Conservation (phyloP, 2,797 vertebrate species). For the Clarias platycephalus region DNA sequence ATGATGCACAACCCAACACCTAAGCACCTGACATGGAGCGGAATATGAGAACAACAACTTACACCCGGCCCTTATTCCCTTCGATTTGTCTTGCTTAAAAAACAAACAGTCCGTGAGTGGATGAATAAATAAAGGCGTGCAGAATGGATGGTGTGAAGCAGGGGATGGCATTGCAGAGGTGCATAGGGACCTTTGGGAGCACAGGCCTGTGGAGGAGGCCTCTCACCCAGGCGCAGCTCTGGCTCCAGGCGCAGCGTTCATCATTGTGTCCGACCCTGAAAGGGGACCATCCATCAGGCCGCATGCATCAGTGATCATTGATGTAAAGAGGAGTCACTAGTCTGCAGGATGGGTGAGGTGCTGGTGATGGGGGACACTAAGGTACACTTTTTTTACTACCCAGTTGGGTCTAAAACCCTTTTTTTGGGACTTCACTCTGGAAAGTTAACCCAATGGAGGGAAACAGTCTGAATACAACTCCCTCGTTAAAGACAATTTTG, state of each 20-base stretch:
- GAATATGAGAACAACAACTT: conserved; percentile 71
- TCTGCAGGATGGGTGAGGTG: conserved; percentile 30
- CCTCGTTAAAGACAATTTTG: background rate
- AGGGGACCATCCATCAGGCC: conserved; percentile 77
- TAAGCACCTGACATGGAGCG: conserved; percentile 70
- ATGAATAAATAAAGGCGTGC: conserved; percentile 74
- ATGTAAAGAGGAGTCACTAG: conserved; percentile 52
- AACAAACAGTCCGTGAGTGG: conserved; percentile 73
- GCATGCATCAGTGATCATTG: conserved; percentile 67
- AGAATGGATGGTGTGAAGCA: conserved; percentile 64
- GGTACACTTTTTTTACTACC: conserved; percentile 13
- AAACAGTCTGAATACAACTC: background rate
- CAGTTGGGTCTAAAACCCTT: conserved; percentile 17
- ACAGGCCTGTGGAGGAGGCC: conserved; percentile 63
- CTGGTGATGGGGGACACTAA: conserved; percentile 44
- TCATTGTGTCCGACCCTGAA: conserved; percentile 78
- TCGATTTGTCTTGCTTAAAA: conserved; percentile 82
- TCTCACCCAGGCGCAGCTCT: conserved; percentile 62
- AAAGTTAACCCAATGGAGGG: background rate
- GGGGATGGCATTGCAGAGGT: conserved; percentile 28
- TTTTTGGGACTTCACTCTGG: conserved; percentile 12
- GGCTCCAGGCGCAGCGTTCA: conserved; percentile 78
- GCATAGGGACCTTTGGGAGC: conserved; percentile 61
- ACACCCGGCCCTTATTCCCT: conserved; percentile 74
- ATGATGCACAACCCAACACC: conserved; percentile 73